Base-by-base conservation (phyloP, 2,797 vertebrate genomes). In the Eurystomus glaucurus region DNA sequence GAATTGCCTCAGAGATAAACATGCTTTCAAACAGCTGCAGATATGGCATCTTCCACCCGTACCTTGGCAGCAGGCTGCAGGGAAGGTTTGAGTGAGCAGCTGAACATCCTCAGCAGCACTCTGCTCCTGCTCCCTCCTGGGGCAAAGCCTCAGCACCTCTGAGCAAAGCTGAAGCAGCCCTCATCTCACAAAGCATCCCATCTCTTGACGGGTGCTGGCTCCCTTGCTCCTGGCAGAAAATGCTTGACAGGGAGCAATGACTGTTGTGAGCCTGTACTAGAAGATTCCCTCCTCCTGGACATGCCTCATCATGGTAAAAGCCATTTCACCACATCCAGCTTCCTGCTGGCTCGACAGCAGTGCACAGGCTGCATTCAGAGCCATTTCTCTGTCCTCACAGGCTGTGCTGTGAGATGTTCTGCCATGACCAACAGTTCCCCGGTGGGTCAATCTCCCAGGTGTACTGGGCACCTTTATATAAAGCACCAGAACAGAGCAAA, bases 1-100 rank as follows among this genome's bases (percentile, higher is more conserved):
- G 94, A 96, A 91, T 64, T 79, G 84, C n/a, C 76, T 96, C 77
- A 90, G 94, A 97, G 75, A 85, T 75, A 93, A 92, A 68, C 43
- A 88, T 26, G 64, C 62, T 88, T 78, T 83, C 85, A 64, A 85
- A 90, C 37, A 33, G 78, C 79, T 93, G 68, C 52, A 94, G 85
- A 88, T 50, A n/a, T 0, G 12, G 78, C 66, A 89, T 57, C 39
- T 54, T 45, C 29, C 52, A 57, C 17, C 8, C 3, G 11, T 69
- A 58, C 39, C 74, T 96, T 13, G 1, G 80, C 65, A 92, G 43
- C 58, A 50, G 64, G 46, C 29, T 85, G 20, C 74, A 28, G 28
- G 16, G 52, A 43, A 71, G 16, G 9, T 31, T 51, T n/a, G 43
- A 45, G 58, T 11, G 6, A 70, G 82, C 37, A 41, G 28, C 58